A percentile compares a stretch with the other conserved stretches of the same genome.
These are phyloP conservation scores for Fregata magnificens DNA, from an alignment of 2,113 vertebrate genomes.

Conservation along the genomic window DNA sequence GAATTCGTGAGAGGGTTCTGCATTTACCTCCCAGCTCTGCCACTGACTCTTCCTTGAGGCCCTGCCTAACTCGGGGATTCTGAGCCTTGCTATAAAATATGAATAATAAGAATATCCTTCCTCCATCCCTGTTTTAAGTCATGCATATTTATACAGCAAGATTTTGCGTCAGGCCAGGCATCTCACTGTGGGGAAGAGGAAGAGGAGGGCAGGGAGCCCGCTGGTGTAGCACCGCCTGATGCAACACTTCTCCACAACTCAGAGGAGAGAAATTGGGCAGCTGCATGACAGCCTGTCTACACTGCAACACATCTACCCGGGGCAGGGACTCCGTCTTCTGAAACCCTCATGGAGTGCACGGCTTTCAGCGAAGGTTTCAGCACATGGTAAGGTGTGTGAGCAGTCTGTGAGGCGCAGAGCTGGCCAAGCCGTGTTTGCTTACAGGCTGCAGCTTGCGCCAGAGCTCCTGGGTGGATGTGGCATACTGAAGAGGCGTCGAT, in stretches of 20 bases:
- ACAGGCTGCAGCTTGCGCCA: neutral
- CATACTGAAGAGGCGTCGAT: neutral
- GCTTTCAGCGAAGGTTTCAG: neutral
- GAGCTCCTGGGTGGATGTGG: neutral
- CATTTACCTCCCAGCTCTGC: neutral
- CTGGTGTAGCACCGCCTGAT: rapidly evolving
- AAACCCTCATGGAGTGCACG: neutral
- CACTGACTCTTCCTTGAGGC: neutral
- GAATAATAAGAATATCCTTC: neutral
- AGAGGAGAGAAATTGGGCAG: neutral
- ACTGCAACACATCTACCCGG: neutral
- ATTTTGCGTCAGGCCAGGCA: neutral
- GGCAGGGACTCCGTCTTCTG: neutral
- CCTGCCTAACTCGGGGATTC: neutral
- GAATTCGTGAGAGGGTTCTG: neutral
- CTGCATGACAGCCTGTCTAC: neutral
- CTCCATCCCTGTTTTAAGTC: neutral
- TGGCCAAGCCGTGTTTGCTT: neutral
- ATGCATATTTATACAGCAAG: neutral
- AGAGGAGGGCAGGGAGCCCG: neutral
- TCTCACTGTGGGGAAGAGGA: neutral
- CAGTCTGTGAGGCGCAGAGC: neutral
- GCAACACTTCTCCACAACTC: neutral
- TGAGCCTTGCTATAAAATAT: neutral
- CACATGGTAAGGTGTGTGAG: neutral